Percentiles rank a stretch among this genome's conserved stretches.
Evolutionary conservation across 1,140 invertebrate species (phyloP).

Genomic region (Samia ricini): DNA sequence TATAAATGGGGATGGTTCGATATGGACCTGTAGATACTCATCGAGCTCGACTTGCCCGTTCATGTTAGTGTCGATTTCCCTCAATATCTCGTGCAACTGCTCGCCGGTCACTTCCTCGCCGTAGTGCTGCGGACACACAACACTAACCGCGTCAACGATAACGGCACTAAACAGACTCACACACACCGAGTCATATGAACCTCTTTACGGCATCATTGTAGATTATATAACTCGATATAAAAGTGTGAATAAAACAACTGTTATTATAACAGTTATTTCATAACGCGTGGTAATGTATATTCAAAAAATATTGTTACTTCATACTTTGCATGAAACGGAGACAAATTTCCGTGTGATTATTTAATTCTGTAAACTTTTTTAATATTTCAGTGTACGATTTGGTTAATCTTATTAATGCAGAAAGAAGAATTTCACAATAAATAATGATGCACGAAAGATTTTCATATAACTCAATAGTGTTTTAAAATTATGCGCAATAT

Average conservation of each 20-base stretch:
- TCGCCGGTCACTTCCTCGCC: constrained; percentile 96
- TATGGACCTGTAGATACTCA: constrained; percentile 97
- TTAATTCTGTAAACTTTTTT: too few species aligned
- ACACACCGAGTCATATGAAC: neutral
- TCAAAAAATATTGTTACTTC: too few species aligned
- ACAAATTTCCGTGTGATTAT: too few species aligned
- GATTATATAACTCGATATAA: too few species aligned
- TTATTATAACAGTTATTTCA: too few species aligned
- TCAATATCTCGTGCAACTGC: constrained; percentile 97
- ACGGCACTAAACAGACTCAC: constrained; percentile 4
- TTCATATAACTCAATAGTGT: neutral
- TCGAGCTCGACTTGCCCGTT: constrained; percentile 99
- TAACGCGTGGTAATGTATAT: too few species aligned
- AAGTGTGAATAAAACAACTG: too few species aligned
- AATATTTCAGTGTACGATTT: too few species aligned
- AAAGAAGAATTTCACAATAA: neutral
- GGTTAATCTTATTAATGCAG: too few species aligned
- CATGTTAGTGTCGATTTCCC: constrained; percentile 99
- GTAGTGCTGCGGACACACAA: constrained; percentile 83
- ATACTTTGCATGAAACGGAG: too few species aligned
- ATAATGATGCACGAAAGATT: neutral
- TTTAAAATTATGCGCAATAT: neutral
- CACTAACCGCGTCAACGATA: constrained; percentile 33
- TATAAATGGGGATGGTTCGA: constrained; percentile 13
- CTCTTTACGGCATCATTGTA: neutral